Evolutionary conservation across 1,140 invertebrate genomes (phyloP), one percentile per base, ranked within the genome.

Genomic region (Calliphora vicina): DNA sequence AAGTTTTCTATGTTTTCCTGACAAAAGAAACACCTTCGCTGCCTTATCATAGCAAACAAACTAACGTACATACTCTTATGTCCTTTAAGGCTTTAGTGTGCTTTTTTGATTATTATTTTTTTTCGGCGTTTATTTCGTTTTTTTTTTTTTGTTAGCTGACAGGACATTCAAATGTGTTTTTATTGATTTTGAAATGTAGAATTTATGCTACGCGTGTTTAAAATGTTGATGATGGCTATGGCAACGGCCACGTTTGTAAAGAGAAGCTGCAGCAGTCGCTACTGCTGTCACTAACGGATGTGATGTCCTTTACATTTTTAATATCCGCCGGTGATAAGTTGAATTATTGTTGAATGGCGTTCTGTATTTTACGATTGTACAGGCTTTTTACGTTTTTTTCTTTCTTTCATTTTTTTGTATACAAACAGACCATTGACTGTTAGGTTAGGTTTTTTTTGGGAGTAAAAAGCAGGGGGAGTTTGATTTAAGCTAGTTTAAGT

Each of bases 241-340:
- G 17, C 74, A 45, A 78, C 42, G 74, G 42, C 35, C 35, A 25
- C 23, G 42, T 23, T 35, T 5, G 35, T 35, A 35, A 35, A 35
- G 10, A 35, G 35, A 5, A 35, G 35, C 35, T 35, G 10, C 8
- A n/a, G 45, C 74, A 43, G 74, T 43, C 1, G 74, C 42, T 43
- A 12, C 42, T 43, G 35, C 73, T 85, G 73, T 74, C 84, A 85
- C 87, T 81, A 42, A 83, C 87, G 88, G 86, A 88, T 87, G 87
- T 88, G 87, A 88, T 88, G 84, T 89, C 87, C 87, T 86, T 85
- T 87, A 84, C 84, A 84, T 86, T 87, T 88, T 78, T 83, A 89
- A 89, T 89, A 89, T 89, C 87, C 88, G 88, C 87, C 88, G 88
- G 88, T 89, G 88, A 89, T 89, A 89, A 87, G 86, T 88, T 89